These are phyloP conservation scores for Drosophila kepulauana DNA, from an alignment of 1,140 invertebrate species.

Conservation along the genomic window DNA sequence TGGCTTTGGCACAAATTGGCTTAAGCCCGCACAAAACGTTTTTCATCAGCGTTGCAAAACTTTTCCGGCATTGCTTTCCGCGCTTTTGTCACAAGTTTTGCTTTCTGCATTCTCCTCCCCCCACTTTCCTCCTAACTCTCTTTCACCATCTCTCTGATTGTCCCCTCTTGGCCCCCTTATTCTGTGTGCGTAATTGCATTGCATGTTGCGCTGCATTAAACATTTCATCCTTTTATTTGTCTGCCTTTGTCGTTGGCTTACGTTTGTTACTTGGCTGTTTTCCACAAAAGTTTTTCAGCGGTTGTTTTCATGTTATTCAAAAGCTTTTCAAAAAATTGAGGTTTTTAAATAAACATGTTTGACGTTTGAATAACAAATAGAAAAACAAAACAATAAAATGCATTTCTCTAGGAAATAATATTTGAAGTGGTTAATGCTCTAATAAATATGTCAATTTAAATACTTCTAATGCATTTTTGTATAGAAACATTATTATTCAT, in stretches of 20 bases:
- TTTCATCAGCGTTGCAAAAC: slow-evolving; percentile 70
- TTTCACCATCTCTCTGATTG: not conserved
- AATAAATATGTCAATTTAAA: too few relatives aligned
- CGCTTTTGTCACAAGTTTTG: slow-evolving; percentile 77
- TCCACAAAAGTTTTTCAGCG: slow-evolving; percentile 40
- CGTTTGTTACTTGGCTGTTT: slow-evolving; percentile 48
- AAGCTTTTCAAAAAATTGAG: slow-evolving; percentile 19
- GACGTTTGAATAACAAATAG: not conserved
- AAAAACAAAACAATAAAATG: not conserved
- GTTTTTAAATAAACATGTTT: slow-evolving; percentile 6
- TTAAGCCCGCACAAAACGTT: slow-evolving; percentile 79
- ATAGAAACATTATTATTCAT: too few relatives aligned
- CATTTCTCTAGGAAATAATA: not conserved
- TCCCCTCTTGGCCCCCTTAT: not conserved
- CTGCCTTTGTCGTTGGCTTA: slow-evolving; percentile 64
- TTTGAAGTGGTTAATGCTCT: not conserved
- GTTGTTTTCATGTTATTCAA: slow-evolving; percentile 19
- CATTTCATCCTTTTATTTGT: slow-evolving; percentile 74
- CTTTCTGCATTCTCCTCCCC: slow-evolving; percentile 19
- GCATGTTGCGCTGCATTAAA: slow-evolving; percentile 81
- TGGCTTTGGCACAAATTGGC: slow-evolving; percentile 75
- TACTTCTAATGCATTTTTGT: too few relatives aligned
- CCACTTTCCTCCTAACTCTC: not conserved
- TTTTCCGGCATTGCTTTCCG: slow-evolving; percentile 70
- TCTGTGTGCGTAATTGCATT: slow-evolving; percentile 69